A percentile compares a stretch with the other conserved stretches of the same genome.
phyloP scores from a whole-genome alignment of 2,113 vertebrate species.

The Bothrops jararaca region DNA sequence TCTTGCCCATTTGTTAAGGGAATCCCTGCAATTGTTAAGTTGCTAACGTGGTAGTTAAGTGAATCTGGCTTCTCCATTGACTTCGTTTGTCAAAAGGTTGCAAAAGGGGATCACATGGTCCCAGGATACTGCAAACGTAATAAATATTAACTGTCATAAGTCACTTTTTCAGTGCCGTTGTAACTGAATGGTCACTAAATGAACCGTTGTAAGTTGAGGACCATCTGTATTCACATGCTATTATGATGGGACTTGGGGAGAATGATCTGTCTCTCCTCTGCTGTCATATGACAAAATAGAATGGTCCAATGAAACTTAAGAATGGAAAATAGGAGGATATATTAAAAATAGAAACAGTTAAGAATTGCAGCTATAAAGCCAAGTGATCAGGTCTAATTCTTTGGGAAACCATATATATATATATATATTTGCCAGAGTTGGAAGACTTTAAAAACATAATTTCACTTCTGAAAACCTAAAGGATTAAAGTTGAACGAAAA shows the following conservation, averaged over 20 bases:
- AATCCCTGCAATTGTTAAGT: neutral
- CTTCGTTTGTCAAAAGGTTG: neutral
- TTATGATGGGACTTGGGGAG: neutral
- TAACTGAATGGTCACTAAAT: neutral
- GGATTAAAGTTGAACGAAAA: neutral
- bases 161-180: neutral
- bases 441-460: too few relatives aligned
- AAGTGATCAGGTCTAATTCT: neutral
- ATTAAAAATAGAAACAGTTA: neutral
- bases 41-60: neutral
- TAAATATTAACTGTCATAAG: neutral
- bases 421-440: too few relatives aligned
- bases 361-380: neutral
- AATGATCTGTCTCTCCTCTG: neutral
- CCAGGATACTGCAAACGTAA: neutral
- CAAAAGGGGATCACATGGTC: neutral
- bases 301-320: neutral
- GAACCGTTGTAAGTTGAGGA: neutral
- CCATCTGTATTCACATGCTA: neutral
- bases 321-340: neutral
- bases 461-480: neutral
- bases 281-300: neutral
- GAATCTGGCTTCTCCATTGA: neutral
- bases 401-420: too few relatives aligned
- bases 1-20: neutral